A percentile compares a stretch with the other conserved stretches of the same genome.
These are phyloP conservation scores for Drosophila ogumai DNA, from an alignment of 1,140 invertebrate genomes.

Conservation along the genomic window DNA sequence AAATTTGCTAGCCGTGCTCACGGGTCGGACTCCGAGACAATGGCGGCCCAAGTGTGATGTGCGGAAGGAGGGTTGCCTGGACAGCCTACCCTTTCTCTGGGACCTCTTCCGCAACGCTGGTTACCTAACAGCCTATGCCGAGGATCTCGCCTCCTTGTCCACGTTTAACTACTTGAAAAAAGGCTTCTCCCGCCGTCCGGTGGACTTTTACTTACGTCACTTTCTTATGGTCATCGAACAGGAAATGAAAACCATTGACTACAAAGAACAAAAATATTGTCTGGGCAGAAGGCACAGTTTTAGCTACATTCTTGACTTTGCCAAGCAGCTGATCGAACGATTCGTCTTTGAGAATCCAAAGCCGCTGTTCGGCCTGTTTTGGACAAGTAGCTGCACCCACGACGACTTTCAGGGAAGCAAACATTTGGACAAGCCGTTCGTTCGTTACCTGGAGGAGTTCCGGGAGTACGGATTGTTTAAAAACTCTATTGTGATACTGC, in stretches of 20 bases:
- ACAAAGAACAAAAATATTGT: constrained; percentile 71
- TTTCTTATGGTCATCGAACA: constrained; percentile 88
- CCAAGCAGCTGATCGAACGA: constrained; percentile 86
- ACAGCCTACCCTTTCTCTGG: constrained; percentile 91
- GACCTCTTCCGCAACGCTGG: constrained; percentile 89
- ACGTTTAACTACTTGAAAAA: constrained; percentile 92
- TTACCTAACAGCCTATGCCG: constrained; percentile 91
- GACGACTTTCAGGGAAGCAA: constrained; percentile 88
- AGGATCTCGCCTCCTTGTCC: constrained; percentile 90
- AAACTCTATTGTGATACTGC: constrained; percentile 90
- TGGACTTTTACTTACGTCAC: constrained; percentile 92
- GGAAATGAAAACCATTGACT: background rate
- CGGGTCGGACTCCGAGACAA: constrained; percentile 86
- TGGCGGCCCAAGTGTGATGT: constrained; percentile 85
- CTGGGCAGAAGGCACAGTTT: constrained; percentile 86
- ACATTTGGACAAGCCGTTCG: constrained; percentile 88
- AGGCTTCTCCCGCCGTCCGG: constrained; percentile 91
- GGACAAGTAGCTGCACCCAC: constrained; percentile 91
- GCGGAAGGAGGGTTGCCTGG: constrained; percentile 84
- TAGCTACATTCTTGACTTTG: constrained; percentile 86
- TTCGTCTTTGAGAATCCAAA: constrained; percentile 85
- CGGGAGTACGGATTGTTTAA: constrained; percentile 87
- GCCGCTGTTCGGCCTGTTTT: constrained; percentile 91
- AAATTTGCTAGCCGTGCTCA: constrained; percentile 91
- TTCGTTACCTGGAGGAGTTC: constrained; percentile 86